Percentiles rank a stretch among this genome's conserved stretches.
Evolutionary conservation across 2,797 vertebrate species (phyloP).

Genomic region (Benthosema pterotum): DNA sequence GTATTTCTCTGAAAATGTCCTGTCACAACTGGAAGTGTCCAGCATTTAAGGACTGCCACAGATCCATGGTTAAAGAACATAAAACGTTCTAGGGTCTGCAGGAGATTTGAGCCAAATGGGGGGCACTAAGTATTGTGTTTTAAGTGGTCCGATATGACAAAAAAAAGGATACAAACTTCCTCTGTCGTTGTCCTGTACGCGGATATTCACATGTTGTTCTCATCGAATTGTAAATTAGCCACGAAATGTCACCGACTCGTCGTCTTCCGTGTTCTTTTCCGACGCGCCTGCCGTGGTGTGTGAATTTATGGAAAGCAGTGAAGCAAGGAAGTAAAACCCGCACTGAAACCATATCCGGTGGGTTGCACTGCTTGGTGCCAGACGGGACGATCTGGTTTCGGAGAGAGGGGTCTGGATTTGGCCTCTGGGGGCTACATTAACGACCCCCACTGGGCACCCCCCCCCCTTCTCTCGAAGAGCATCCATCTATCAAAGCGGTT

Average conservation of each 20-base stretch:
- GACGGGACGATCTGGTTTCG: conserved; percentile 58
- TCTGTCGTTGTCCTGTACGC: conserved; percentile 25
- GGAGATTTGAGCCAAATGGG: not conserved
- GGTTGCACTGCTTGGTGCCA: conserved; percentile 52
- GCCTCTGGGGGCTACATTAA: conserved; percentile 54
- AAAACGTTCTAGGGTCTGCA: too few species aligned
- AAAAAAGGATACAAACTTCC: not conserved
- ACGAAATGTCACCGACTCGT: conserved; percentile 18
- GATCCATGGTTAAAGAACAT: too few species aligned
- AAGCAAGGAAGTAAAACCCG: conserved; percentile 55
- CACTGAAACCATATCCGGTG: conserved; percentile 67
- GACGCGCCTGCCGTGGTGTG: conserved; percentile 33
- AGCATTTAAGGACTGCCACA: too few species aligned
- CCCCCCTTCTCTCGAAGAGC: conserved; percentile 55
- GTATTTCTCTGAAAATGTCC: not conserved
- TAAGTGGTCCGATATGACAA: not conserved
- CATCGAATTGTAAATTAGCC: conserved; percentile 23
- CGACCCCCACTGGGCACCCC: conserved; percentile 57
- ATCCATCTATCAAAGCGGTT: conserved; percentile 62
- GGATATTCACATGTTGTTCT: not conserved
- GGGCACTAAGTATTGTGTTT: not conserved
- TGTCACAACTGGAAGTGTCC: too few species aligned
- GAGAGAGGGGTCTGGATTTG: conserved; percentile 57
- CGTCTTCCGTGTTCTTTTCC: conserved; percentile 35
- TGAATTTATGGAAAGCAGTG: conserved; percentile 70